Evolutionary conservation across 2,888 invertebrate species (phyloP).

Genomic region (Thyatira batis): DNA sequence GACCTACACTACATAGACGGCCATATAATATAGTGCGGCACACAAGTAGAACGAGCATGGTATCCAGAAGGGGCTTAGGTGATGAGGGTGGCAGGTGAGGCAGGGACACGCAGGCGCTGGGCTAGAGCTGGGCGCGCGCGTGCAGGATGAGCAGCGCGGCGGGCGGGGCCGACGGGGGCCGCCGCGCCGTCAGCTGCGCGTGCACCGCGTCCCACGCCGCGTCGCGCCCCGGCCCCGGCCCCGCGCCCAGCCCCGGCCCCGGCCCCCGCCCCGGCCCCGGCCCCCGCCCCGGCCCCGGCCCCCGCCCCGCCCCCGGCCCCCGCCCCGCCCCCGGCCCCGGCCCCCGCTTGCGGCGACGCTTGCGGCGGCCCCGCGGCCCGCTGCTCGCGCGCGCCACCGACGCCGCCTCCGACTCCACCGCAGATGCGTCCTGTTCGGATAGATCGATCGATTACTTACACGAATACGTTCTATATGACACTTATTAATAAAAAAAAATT

Average conservation of each 20-base stretch:
- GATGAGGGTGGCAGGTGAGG: no score
- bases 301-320: slow-evolving; percentile 14
- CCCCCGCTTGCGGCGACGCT: slow-evolving; percentile 13
- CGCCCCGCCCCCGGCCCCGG: slow-evolving; percentile 3
- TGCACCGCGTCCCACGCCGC: slow-evolving; percentile 68
- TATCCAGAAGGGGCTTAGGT: no score
- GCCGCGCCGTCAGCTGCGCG: slow-evolving; percentile 57
- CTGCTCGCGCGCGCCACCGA: slow-evolving; percentile 4
- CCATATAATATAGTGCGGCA: no score
- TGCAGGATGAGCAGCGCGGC: slow-evolving; percentile 65
- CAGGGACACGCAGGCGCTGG: no score
- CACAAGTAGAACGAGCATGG: no score
- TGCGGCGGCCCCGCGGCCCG: slow-evolving; percentile 7
- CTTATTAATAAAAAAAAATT: no score
- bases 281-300: slow-evolving; percentile 4
- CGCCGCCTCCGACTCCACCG: slow-evolving; percentile 19
- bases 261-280: slow-evolving; percentile 10
- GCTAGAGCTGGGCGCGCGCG: slow-evolving; percentile 57
- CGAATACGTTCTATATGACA: no score
- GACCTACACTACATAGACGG: no score
- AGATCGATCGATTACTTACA: no score
- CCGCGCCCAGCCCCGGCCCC: slow-evolving; percentile 12
- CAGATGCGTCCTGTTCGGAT: slow-evolving; percentile 45
- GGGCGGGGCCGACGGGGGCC: slow-evolving; percentile 26
- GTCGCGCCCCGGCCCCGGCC: slow-evolving; percentile 40